These are phyloP conservation scores for Etheostoma spectabile DNA, from an alignment of 2,113 vertebrate genomes.

Conservation along the genomic window DNA sequence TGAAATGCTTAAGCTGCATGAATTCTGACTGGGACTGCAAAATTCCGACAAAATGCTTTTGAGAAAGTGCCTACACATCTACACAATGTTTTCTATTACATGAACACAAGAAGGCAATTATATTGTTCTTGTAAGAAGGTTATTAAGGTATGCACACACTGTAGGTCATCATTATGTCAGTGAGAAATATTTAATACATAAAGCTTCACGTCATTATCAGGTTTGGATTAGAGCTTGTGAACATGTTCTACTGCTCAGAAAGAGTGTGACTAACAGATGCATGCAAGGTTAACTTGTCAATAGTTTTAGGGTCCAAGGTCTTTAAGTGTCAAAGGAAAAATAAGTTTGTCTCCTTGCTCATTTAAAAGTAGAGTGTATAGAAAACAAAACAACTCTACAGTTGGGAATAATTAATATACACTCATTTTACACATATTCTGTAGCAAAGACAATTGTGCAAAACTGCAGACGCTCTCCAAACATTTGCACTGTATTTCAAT, in stretches of 20 bases:
- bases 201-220: neutral
- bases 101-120: no score
- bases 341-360: neutral
- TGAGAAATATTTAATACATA: neutral
- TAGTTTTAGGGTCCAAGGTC: neutral
- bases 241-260: neutral
- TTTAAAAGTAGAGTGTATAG: neutral
- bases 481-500: neutral
- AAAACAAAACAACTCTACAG: neutral
- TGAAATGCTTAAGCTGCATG: neutral
- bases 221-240: neutral
- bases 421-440: neutral
- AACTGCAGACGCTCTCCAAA: neutral
- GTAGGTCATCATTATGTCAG: neutral
- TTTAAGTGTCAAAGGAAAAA: conserved; percentile 6
- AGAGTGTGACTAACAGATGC: neutral
- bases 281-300: neutral
- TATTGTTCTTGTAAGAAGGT: neutral
- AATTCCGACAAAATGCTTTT: neutral
- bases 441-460: neutral
- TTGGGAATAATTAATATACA: neutral
- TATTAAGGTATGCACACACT: neutral
- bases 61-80: neutral
- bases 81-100: neutral
- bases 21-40: neutral